Percentiles rank a stretch among this genome's conserved stretches.
phyloP scores from a whole-genome alignment of 1,140 invertebrate genomes.

The Pseudoatta argentina region DNA sequence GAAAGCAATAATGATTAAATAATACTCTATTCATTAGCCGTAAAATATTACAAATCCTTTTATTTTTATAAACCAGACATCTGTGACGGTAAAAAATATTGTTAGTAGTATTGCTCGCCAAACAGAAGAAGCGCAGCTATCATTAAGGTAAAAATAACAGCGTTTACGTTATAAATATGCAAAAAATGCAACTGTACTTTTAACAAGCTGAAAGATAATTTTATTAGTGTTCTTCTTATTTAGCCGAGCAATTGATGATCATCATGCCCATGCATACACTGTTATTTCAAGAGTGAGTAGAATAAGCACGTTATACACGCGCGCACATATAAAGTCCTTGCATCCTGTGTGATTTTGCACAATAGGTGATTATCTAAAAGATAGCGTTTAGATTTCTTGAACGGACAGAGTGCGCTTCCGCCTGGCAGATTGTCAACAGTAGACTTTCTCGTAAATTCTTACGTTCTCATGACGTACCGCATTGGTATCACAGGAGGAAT shows the following conservation, averaged over 20 bases:
- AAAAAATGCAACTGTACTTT: neutral
- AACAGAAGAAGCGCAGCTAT: neutral
- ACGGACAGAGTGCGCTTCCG: conserved; percentile 25
- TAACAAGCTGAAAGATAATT: neutral
- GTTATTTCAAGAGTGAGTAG: conserved; percentile 38
- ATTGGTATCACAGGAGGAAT: conserved; percentile 4
- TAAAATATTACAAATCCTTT: neutral
- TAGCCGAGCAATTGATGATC: conserved; percentile 8
- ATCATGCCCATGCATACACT: neutral
- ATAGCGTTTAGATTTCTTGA: conserved; percentile 43
- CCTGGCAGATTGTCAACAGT: conserved; percentile 44
- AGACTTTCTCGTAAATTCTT: conserved; percentile 49
- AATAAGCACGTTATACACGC: neutral
- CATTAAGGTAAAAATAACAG: neutral
- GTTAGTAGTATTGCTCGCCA: neutral
- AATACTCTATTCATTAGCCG: neutral
- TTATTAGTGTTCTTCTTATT: conserved; percentile 6
- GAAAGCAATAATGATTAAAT: neutral
- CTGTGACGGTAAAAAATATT: neutral
- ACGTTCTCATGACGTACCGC: conserved; percentile 18
- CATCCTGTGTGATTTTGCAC: conserved; percentile 42
- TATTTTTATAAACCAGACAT: conserved; percentile 6
- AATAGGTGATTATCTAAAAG: conserved; percentile 59
- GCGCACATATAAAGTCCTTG: neutral
- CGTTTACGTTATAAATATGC: neutral